A percentile compares a stretch with the other conserved stretches of the same genome.
Conservation (phyloP, 2,113 vertebrate species). For the Channa maculata region DNA sequence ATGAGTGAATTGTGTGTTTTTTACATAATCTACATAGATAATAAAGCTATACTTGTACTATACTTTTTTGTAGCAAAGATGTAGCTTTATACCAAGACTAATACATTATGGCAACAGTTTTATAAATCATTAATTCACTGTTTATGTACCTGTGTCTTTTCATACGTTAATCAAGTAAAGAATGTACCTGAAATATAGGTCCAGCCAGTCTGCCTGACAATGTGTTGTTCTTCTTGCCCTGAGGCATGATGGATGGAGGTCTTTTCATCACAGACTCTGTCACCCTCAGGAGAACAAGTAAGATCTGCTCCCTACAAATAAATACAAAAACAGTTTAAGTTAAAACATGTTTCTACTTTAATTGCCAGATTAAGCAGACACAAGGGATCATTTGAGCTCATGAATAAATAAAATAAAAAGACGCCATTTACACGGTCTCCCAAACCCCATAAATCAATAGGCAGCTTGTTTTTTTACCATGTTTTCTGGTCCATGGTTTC, state of each 20-base stretch:
- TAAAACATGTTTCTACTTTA: not conserved
- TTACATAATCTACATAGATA: not conserved
- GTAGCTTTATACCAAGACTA: too few species aligned
- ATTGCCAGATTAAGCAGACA: not conserved
- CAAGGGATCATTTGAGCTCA: not conserved
- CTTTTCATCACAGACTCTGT: constrained; percentile 98
- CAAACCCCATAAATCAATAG: not conserved
- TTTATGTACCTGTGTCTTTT: too few species aligned
- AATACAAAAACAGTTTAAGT: constrained; percentile 38
- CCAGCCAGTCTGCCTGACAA: constrained; percentile 95
- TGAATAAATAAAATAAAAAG: not conserved
- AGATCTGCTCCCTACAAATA: constrained; percentile 92
- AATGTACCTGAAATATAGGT: constrained; percentile 93
- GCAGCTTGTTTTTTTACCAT: constrained; percentile 85
- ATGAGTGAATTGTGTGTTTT: not conserved
- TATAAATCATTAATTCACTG: too few species aligned
- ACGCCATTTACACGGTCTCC: not conserved
- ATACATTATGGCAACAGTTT: too few species aligned
- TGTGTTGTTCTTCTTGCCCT: constrained; percentile 92
- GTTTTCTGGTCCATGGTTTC: constrained; percentile 99
- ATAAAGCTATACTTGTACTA: not conserved
- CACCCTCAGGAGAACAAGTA: constrained; percentile 95
- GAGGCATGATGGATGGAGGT: constrained; percentile 93
- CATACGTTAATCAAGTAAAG: too few species aligned
- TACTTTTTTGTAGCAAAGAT: not conserved